phyloP scores from a whole-genome alignment of 2,888 invertebrate species.

The Pinctada fucata region DNA sequence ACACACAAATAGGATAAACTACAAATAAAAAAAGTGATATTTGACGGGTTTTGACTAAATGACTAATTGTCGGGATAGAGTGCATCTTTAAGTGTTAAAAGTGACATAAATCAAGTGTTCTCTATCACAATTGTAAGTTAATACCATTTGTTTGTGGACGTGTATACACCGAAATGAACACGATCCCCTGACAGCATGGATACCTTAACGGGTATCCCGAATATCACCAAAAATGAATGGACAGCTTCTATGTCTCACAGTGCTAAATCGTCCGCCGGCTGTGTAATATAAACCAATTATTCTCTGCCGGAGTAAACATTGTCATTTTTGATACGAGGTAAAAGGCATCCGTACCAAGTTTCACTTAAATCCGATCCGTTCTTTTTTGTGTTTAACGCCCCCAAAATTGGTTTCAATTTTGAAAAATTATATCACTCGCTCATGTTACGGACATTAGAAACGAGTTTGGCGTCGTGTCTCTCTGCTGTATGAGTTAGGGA shows the following conservation, averaged over 20 bases:
- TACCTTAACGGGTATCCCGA: not conserved
- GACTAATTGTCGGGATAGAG: no score
- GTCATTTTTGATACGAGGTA: slow-evolving; percentile 2
- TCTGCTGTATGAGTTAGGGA: not conserved
- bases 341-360: slow-evolving; percentile 4
- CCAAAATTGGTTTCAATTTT: slow-evolving; percentile 1
- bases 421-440: not conserved
- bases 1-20: no score
- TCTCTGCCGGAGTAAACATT: not conserved
- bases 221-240: not conserved
- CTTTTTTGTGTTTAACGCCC: not conserved
- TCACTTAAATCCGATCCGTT: not conserved
- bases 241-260: not conserved
- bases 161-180: not conserved
- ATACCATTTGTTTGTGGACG: not conserved
- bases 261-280: not conserved
- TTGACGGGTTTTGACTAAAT: no score
- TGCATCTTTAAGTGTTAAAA: no score
- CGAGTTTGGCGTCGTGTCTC: not conserved
- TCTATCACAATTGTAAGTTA: not conserved
- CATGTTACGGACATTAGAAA: not conserved
- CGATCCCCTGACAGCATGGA: not conserved
- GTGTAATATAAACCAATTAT: slow-evolving; percentile 1
- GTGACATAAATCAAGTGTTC: not conserved
- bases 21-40: no score